A percentile compares a stretch with the other conserved stretches of the same genome.
Conservation (phyloP, 2,113 vertebrate species). For the Hippocampus mohnikei region DNA sequence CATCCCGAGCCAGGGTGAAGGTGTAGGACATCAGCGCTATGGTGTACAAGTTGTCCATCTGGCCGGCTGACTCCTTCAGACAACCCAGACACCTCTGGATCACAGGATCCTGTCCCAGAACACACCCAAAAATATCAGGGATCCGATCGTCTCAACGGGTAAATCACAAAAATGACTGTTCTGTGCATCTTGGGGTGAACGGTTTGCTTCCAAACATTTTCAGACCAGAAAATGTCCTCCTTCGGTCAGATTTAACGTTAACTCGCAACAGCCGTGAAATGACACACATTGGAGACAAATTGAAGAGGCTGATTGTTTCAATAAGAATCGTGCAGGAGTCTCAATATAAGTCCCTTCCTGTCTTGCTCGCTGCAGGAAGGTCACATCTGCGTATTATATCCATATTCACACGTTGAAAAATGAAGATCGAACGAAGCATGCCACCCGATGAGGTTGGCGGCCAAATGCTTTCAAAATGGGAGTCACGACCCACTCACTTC, state of each 20-base stretch:
- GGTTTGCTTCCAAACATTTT: neutral
- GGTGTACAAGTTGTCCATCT: conserved; percentile 69
- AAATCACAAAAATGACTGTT: neutral
- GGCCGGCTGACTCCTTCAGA: conserved; percentile 38
- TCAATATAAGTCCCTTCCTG: no score
- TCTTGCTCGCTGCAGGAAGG: no score
- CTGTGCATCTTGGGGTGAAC: no score
- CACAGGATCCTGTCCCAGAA: conserved; percentile 56
- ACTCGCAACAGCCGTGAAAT: no score
- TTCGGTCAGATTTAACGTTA: no score
- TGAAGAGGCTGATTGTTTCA: no score
- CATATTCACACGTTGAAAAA: no score
- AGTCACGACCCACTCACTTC: conserved; percentile 56
- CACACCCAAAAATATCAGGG: neutral
- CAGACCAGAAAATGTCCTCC: neutral
- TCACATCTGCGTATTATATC: no score
- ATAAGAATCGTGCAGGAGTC: no score
- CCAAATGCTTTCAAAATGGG: neutral
- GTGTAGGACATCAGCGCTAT: conserved; percentile 81
- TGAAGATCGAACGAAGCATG: no score
- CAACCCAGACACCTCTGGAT: conserved; percentile 73
- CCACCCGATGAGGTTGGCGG: neutral
- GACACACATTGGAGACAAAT: no score
- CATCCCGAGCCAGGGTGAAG: conserved; percentile 78
- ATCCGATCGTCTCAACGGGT: neutral